Base-by-base conservation (phyloP, 2,888 invertebrate species). In the Drosophila vallismaia region DNA sequence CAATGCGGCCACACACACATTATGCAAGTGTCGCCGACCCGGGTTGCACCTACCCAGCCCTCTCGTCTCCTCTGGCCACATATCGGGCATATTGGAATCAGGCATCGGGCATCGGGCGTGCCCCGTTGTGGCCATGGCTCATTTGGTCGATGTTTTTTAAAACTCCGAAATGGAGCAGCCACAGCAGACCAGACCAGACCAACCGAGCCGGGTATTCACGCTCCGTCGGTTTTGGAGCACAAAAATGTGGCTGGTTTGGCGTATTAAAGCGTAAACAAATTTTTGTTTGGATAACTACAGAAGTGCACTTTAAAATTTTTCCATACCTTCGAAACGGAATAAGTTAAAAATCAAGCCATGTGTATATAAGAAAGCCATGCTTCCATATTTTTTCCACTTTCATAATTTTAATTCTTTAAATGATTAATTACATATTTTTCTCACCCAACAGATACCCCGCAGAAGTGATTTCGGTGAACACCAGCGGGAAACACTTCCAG, bases 401-500 rank as follows among this genome's bases (percentile, higher is more conserved):
- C 10, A 9, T 9, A 9, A 33, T 4, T 36, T 36, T 36, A n/a
- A 36, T 33, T 33, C 5, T 8, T 2, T n/a, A 42, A 42, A 45
- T 58, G 62, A 60, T 60, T n/a, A 40, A 60, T 62, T 24, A 40
- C 26, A 4, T n/a, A 1, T 1, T 31, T 14, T 1, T 60, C 5
- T 24, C 26, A 1, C 38, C 38, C 62, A 36, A 12, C 55, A 96
- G 96, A 93, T 97, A 96, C 93, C 96, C 96, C 57, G 96, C 97
- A 76, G 95, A 97, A 93, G 92, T 97, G 75, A 95, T 98, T 71
- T 94, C 96, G 69, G 97, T 98, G 86, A 97, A 98, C 92, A 95
- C 96, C 57, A 96, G 97, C 71, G 98, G 98, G 55, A 94, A 94
- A 88, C 95, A 95, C 91, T 98, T 98, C 93, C 95, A 96, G 89